Conservation (phyloP, 2,797 vertebrate genomes). For the Helarctos malayanus region DNA sequence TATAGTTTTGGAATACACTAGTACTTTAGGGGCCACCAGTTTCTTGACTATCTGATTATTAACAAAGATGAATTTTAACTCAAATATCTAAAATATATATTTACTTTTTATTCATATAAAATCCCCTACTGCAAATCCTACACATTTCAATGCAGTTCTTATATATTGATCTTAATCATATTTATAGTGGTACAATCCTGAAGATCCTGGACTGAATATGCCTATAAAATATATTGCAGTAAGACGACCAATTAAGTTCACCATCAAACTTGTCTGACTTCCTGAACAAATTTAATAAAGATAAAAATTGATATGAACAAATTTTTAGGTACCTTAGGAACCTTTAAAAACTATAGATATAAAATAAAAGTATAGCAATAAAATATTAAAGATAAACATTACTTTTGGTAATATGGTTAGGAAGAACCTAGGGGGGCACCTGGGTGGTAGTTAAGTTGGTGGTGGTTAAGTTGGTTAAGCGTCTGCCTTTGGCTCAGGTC, state of each 20-base stretch:
- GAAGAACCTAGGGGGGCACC: not conserved
- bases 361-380: slow-evolving; percentile 44
- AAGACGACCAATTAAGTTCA: slow-evolving; percentile 51
- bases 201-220: slow-evolving; percentile 42
- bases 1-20: slow-evolving; percentile 31
- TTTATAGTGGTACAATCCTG: slow-evolving; percentile 53
- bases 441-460: not conserved
- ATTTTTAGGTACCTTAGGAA: slow-evolving; percentile 3
- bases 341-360: slow-evolving; percentile 45
- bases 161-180: slow-evolving; percentile 57
- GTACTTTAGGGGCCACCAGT: slow-evolving; percentile 21
- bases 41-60: slow-evolving; percentile 59
- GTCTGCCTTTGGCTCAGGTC: not conserved
- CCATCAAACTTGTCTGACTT: slow-evolving; percentile 61
- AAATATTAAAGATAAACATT: slow-evolving; percentile 50
- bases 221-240: slow-evolving; percentile 59
- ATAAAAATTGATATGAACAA: slow-evolving; percentile 50
- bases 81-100: slow-evolving; percentile 59
- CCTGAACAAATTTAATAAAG: slow-evolving; percentile 67
- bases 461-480: not conserved
- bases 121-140: slow-evolving; percentile 44
- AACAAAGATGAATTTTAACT: slow-evolving; percentile 47
- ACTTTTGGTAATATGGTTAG: slow-evolving; percentile 45
- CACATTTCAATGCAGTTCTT: slow-evolving; percentile 55
- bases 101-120: slow-evolving; percentile 66